Evolutionary conservation across 2,888 invertebrate species (phyloP).

Genomic region (Orthosia gracilis): DNA sequence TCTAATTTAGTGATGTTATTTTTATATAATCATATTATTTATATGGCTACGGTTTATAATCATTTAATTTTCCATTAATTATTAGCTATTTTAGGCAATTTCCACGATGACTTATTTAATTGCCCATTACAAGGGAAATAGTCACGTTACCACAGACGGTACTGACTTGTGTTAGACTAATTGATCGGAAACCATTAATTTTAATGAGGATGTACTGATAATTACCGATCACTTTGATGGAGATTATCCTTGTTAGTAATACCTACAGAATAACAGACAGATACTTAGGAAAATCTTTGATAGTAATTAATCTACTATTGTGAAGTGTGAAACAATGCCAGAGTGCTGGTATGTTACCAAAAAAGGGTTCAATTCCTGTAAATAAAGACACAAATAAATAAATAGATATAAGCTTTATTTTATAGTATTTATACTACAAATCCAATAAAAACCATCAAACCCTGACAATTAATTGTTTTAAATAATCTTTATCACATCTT

Average conservation of each 20-base stretch:
- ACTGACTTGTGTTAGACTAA: slow-evolving; percentile 32
- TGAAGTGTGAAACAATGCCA: not conserved
- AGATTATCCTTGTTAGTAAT: slow-evolving; percentile 31
- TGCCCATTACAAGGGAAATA: slow-evolving; percentile 36
- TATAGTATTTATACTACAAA: too few species aligned
- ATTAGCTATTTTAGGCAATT: not conserved
- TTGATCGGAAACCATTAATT: slow-evolving; percentile 35
- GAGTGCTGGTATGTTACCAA: too few species aligned
- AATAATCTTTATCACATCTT: too few species aligned
- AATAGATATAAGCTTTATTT: too few species aligned
- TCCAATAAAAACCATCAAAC: too few species aligned
- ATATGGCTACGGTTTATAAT: too few species aligned
- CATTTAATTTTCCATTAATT: too few species aligned
- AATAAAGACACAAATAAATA: not conserved
- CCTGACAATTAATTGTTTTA: too few species aligned
- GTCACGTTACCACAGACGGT: slow-evolving; percentile 21
- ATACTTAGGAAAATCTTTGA: slow-evolving; percentile 15
- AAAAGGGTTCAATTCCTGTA: too few species aligned
- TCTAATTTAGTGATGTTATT: too few species aligned
- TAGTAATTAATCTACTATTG: not conserved
- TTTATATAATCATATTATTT: too few species aligned
- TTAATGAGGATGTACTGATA: slow-evolving; percentile 32
- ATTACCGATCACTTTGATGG: slow-evolving; percentile 34
- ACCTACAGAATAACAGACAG: slow-evolving; percentile 16
- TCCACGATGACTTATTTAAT: slow-evolving; percentile 32